Percentiles rank a stretch among this genome's conserved stretches.
Evolutionary conservation across 2,113 vertebrate species (phyloP).

Genomic region (Scomber colias): DNA sequence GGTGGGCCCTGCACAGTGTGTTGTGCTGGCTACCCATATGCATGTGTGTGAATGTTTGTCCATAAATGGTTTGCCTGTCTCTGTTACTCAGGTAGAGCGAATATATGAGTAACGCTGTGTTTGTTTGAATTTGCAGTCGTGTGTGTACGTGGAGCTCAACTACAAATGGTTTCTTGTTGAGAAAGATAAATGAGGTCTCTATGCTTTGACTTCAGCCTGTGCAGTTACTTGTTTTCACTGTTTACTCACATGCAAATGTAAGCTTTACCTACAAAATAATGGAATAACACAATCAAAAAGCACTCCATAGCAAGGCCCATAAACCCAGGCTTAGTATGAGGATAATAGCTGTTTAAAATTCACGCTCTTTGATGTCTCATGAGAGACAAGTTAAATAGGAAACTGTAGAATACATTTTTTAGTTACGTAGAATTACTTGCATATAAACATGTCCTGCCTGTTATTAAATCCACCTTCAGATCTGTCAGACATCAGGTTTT

Average conservation of each 20-base stretch:
- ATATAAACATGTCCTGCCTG: slow-evolving; percentile 45
- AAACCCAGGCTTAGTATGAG: slow-evolving; percentile 62
- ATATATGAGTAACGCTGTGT: slow-evolving; percentile 13
- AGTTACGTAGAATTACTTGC: slow-evolving; percentile 24
- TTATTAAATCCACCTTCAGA: slow-evolving; percentile 20
- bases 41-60: slow-evolving; percentile 12
- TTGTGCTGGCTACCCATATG: slow-evolving; percentile 10
- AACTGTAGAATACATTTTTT: slow-evolving; percentile 58
- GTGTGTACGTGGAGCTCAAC: slow-evolving; percentile 21
- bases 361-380: slow-evolving; percentile 65
- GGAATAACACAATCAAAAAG: slow-evolving; percentile 62
- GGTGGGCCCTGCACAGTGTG: slow-evolving; percentile 21
- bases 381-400: slow-evolving; percentile 65
- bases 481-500: slow-evolving; percentile 37
- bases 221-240: slow-evolving; percentile 24
- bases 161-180: slow-evolving; percentile 47
- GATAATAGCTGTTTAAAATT: slow-evolving; percentile 67
- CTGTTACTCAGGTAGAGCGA: slow-evolving; percentile 1
- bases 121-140: slow-evolving; percentile 18
- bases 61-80: slow-evolving; percentile 18
- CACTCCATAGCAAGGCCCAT: slow-evolving; percentile 57
- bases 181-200: slow-evolving; percentile 46
- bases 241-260: slow-evolving; percentile 56
- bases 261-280: slow-evolving; percentile 43
- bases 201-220: slow-evolving; percentile 34